Evolutionary conservation across 2,888 invertebrate genomes (phyloP).

Genomic region (Epistrophe eligans): DNA sequence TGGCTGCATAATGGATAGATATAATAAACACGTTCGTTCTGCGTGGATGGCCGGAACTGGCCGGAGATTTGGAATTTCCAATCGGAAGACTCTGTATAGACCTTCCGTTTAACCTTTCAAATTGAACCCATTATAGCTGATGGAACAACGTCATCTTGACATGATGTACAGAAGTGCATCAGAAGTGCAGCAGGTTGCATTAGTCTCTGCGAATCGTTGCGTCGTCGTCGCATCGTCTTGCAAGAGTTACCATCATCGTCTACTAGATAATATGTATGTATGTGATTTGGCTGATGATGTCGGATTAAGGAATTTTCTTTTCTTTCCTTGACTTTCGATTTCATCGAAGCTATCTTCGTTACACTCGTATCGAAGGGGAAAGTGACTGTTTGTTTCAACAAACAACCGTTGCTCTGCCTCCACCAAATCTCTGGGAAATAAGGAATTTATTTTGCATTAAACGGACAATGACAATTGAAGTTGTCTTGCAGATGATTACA

Average conservation of each 20-base stretch:
- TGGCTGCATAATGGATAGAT: slow-evolving; percentile 14
- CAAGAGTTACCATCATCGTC: slow-evolving; percentile 47
- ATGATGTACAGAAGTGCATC: slow-evolving; percentile 21
- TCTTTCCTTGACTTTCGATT: slow-evolving; percentile 74
- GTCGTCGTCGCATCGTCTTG: slow-evolving; percentile 33
- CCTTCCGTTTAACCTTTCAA: slow-evolving; percentile 70
- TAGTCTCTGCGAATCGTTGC: slow-evolving; percentile 8
- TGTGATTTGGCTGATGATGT: slow-evolving; percentile 44
- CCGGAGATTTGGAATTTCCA: slow-evolving; percentile 49
- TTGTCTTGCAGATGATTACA: slow-evolving; percentile 42
- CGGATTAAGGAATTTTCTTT: slow-evolving; percentile 76
- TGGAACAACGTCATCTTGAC: slow-evolving; percentile 25
- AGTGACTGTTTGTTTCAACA: slow-evolving; percentile 41
- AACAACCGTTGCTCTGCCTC: neutral
- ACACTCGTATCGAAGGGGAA: slow-evolving; percentile 55
- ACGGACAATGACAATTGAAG: slow-evolving; percentile 72
- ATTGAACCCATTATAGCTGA: slow-evolving; percentile 56
- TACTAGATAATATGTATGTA: neutral
- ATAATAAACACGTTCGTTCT: slow-evolving; percentile 38
- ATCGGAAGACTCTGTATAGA: slow-evolving; percentile 28
- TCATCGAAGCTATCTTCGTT: slow-evolving; percentile 57
- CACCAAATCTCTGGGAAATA: slow-evolving; percentile 18
- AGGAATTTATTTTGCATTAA: slow-evolving; percentile 68
- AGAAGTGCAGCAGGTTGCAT: slow-evolving; percentile 64
- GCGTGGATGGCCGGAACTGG: slow-evolving; percentile 30